Evolutionary conservation across 2,113 vertebrate species (phyloP).

Genomic region (Mesembrinibis cayennensis): DNA sequence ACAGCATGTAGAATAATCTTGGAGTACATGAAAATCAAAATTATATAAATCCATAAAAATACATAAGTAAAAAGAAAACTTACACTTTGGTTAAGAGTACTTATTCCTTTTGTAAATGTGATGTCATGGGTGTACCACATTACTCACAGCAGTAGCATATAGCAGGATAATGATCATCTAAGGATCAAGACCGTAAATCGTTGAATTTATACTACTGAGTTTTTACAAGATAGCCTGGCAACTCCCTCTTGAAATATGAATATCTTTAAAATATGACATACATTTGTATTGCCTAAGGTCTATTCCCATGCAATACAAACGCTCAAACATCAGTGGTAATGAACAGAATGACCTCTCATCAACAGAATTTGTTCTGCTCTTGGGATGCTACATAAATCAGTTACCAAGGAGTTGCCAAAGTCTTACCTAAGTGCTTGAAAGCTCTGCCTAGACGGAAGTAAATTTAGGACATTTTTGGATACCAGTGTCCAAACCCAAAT

Average conservation of each 20-base stretch:
- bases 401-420: background rate
- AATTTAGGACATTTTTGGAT: background rate
- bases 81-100: background rate
- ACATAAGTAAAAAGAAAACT: background rate
- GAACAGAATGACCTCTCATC: constrained; percentile 33
- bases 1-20: background rate
- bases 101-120: background rate
- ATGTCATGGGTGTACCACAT: background rate
- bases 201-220: background rate
- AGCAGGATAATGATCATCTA: background rate
- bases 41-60: background rate
- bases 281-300: background rate
- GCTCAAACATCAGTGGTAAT: background rate
- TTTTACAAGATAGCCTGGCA: background rate
- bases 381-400: background rate
- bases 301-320: background rate
- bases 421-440: constrained; percentile 8
- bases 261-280: background rate
- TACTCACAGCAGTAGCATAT: fast-evolving
- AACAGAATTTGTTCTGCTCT: background rate
- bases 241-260: background rate
- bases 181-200: background rate
- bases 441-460: background rate
- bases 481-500: background rate
- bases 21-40: background rate